Conservation (phyloP, 2,113 vertebrate species). For the Coreoperca whiteheadi region DNA sequence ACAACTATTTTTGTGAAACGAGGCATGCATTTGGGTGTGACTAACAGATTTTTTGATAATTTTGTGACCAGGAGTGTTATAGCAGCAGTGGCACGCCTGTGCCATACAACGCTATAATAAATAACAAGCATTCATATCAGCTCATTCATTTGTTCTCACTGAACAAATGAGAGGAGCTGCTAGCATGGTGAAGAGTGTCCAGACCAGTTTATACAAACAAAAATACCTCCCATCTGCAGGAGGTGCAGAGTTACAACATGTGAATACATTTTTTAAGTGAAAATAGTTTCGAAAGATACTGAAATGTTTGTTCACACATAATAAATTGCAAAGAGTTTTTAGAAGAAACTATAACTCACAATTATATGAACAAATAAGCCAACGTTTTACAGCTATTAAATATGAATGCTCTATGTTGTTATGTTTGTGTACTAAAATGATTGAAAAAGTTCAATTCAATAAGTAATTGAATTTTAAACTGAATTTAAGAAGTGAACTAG, state of each 20-base stretch:
- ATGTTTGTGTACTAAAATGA: background rate
- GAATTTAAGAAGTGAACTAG: background rate
- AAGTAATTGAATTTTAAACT: background rate
- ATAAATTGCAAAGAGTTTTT: background rate
- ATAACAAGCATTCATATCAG: background rate
- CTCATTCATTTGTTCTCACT: slow-evolving; percentile 15
- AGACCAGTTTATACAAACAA: background rate
- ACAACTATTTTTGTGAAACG: background rate
- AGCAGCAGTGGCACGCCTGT: background rate
- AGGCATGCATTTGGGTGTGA: background rate
- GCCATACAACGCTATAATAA: background rate
- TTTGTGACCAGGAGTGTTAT: background rate
- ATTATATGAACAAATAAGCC: background rate
- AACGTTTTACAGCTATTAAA: background rate
- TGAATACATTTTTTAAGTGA: background rate
- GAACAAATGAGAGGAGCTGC: slow-evolving; percentile 1
- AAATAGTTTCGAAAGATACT: background rate
- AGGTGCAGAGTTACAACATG: background rate
- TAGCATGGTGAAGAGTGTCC: background rate
- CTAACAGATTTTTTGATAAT: background rate
- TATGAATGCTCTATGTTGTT: background rate
- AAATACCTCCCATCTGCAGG: background rate
- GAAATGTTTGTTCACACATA: background rate
- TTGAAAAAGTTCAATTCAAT: background rate
- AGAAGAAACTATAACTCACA: background rate